phyloP scores from a whole-genome alignment of 2,888 invertebrate genomes.

The Amitus sp. region DNA sequence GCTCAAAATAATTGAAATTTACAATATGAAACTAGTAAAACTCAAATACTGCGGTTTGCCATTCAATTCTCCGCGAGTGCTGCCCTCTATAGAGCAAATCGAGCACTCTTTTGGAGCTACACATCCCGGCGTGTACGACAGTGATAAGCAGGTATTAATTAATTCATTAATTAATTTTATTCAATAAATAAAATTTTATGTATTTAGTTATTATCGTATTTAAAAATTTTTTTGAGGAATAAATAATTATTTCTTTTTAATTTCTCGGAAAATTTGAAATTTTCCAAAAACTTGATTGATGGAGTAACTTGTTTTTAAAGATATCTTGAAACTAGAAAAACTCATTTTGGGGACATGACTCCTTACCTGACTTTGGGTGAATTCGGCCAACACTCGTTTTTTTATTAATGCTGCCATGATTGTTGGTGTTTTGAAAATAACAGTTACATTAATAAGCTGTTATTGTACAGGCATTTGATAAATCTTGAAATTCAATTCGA shows the following conservation, averaged over 20 bases:
- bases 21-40: constrained; percentile 95
- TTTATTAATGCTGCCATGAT: constrained; percentile 61
- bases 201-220: too few species aligned
- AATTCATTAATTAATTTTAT: too few species aligned
- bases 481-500: too few species aligned
- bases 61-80: constrained; percentile 92
- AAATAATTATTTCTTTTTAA: not conserved
- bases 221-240: too few species aligned
- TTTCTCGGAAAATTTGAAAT: too few species aligned
- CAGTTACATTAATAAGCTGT: not conserved
- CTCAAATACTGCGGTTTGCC: constrained; percentile 92
- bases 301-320: too few species aligned
- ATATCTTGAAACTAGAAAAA: too few species aligned
- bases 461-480: not conserved
- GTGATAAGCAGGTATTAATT: constrained; percentile 86
- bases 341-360: too few species aligned
- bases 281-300: too few species aligned
- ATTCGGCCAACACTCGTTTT: constrained; percentile 61
- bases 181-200: too few species aligned
- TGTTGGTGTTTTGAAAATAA: too few species aligned
- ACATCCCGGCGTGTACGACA: constrained; percentile 97
- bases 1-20: constrained; percentile 97
- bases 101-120: constrained; percentile 99
- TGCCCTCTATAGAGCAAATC: constrained; percentile 97
- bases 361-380: constrained; percentile 60